phyloP scores from a whole-genome alignment of 2,888 invertebrate genomes.

The Tryphoninae sp. region DNA sequence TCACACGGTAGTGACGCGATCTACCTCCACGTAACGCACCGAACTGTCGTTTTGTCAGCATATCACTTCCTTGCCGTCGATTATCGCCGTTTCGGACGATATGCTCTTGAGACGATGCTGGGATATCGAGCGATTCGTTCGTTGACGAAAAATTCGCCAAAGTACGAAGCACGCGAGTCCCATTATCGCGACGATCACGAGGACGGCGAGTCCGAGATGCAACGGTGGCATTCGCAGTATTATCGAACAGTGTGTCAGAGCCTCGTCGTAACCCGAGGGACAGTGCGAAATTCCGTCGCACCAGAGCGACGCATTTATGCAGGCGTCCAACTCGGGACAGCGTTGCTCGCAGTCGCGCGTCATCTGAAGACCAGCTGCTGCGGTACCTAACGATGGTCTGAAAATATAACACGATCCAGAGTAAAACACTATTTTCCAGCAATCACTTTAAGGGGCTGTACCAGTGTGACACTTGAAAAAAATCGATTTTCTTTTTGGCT shows the following conservation, averaged over 20 bases:
- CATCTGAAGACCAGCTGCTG: conserved; percentile 84
- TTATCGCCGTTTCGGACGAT: conserved; percentile 91
- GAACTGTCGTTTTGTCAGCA: conserved; percentile 98
- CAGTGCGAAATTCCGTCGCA: conserved; percentile 82
- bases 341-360: conserved; percentile 84
- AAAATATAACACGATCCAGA: background rate
- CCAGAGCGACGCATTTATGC: conserved; percentile 80
- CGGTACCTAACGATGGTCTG: conserved; percentile 75
- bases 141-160: conserved; percentile 83
- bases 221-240: conserved; percentile 89
- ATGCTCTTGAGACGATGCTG: conserved; percentile 91
- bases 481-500: too few species aligned
- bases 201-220: conserved; percentile 84
- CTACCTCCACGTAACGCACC: conserved; percentile 95
- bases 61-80: conserved; percentile 94
- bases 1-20: conserved; percentile 96
- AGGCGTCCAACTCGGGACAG: conserved; percentile 80
- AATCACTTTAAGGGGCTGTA: too few species aligned
- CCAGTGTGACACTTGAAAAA: too few species aligned
- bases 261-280: conserved; percentile 86
- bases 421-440: background rate
- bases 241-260: conserved; percentile 90
- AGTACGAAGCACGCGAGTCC: conserved; percentile 76
- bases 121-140: conserved; percentile 88
- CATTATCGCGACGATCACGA: conserved; percentile 79